Percentiles rank a stretch among this genome's conserved stretches.
These are phyloP conservation scores for Idaea biselata DNA, from an alignment of 2,888 invertebrate species.

Conservation along the genomic window DNA sequence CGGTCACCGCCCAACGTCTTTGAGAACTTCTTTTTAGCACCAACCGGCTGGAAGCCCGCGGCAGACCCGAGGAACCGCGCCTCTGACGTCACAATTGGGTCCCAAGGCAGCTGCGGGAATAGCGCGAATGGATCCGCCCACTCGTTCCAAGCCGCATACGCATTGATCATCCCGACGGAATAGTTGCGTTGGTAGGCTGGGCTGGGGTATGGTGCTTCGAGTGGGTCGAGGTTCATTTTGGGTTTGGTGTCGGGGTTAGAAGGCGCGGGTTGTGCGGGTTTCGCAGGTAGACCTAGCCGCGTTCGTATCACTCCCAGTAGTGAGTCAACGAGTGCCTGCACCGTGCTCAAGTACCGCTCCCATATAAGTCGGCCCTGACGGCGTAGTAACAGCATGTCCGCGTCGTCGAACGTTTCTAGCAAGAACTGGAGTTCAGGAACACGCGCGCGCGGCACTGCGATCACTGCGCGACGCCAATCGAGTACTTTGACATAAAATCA, in stretches of 20 bases:
- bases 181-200: slow-evolving; percentile 93
- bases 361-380: slow-evolving; percentile 93
- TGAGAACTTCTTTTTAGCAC: slow-evolving; percentile 95
- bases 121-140: slow-evolving; percentile 94
- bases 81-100: slow-evolving; percentile 93
- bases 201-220: slow-evolving; percentile 96
- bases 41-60: slow-evolving; percentile 95
- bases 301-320: slow-evolving; percentile 90
- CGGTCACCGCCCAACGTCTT: slow-evolving; percentile 97
- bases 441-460: slow-evolving; percentile 87
- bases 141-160: slow-evolving; percentile 92
- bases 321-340: slow-evolving; percentile 91
- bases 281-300: slow-evolving; percentile 88
- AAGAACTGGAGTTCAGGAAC: slow-evolving; percentile 95
- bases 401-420: slow-evolving; percentile 90
- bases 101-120: slow-evolving; percentile 94
- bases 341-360: slow-evolving; percentile 94
- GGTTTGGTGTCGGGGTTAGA: slow-evolving; percentile 90
- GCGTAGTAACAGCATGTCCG: slow-evolving; percentile 90
- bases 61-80: slow-evolving; percentile 92
- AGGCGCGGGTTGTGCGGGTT: slow-evolving; percentile 88
- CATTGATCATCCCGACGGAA: slow-evolving; percentile 76
- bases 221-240: slow-evolving; percentile 95
- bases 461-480: slow-evolving; percentile 86
- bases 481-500: slow-evolving; percentile 71